A percentile compares a stretch with the other conserved stretches of the same genome.
Evolutionary conservation across 1,140 invertebrate genomes (phyloP).

Genomic region (Drosophila equinoxialis): DNA sequence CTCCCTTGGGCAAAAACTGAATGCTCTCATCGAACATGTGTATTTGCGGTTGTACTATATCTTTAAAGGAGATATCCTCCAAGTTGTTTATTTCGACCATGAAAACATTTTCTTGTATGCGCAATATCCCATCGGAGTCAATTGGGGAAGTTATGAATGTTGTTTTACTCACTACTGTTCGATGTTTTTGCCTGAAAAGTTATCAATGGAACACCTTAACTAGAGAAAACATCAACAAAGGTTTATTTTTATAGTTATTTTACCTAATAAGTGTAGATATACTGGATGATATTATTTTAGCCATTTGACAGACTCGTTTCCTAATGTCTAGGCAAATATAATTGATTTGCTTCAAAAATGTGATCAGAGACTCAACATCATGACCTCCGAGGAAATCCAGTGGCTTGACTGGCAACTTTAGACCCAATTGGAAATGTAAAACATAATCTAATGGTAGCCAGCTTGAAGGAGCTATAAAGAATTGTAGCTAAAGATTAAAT

Average conservation of each 20-base stretch:
- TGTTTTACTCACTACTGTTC: slow-evolving; percentile 30
- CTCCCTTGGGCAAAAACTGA: slow-evolving; percentile 58
- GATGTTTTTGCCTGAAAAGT: slow-evolving; percentile 47
- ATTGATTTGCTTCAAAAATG: slow-evolving; percentile 45
- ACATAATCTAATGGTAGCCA: slow-evolving; percentile 39
- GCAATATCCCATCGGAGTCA: slow-evolving; percentile 28
- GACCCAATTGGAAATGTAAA: slow-evolving; percentile 56
- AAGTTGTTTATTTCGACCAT: slow-evolving; percentile 50
- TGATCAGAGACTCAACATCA: slow-evolving; percentile 21
- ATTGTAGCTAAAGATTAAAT: not conserved
- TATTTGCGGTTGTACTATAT: slow-evolving; percentile 53
- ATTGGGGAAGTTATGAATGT: not conserved
- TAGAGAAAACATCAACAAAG: too few relatives aligned
- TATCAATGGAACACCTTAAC: not conserved
- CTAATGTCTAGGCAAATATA: slow-evolving; percentile 26
- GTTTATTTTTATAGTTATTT: not conserved
- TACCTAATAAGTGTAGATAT: slow-evolving; percentile 43
- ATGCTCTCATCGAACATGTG: slow-evolving; percentile 64
- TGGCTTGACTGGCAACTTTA: slow-evolving; percentile 52
- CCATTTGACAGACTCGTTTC: slow-evolving; percentile 22
- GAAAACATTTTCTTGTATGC: slow-evolving; percentile 23
- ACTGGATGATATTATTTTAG: slow-evolving; percentile 10
- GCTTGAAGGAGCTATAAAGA: not conserved
- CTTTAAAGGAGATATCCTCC: slow-evolving; percentile 39
- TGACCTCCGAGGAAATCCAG: slow-evolving; percentile 40